A percentile compares a stretch with the other conserved stretches of the same genome.
Conservation (phyloP, 2,888 invertebrate genomes). For the Ypsolopha sequella region DNA sequence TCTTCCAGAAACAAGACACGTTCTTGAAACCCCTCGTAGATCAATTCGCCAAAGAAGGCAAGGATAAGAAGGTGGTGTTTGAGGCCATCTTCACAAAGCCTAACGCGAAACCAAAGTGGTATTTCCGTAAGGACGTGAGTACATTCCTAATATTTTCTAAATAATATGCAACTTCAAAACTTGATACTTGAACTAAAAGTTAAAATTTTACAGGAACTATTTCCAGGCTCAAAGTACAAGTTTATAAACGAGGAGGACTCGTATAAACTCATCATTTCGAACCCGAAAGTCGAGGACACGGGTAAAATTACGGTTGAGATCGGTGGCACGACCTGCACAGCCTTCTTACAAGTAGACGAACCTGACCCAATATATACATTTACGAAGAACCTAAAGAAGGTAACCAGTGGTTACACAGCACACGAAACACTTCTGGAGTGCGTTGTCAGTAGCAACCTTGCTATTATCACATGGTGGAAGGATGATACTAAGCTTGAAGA, state of each 20-base stretch:
- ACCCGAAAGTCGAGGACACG: conserved; percentile 95
- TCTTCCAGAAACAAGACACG: conserved; percentile 88
- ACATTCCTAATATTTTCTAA: conserved; percentile 4
- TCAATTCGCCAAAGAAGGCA: conserved; percentile 94
- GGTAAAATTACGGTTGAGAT: conserved; percentile 98
- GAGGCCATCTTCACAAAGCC: conserved; percentile 96
- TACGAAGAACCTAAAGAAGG: conserved; percentile 90
- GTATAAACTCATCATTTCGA: conserved; percentile 90
- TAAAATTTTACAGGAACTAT: conserved; percentile 81
- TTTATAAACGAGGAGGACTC: conserved; percentile 93
- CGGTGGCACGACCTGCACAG: conserved; percentile 88
- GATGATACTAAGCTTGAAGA: conserved; percentile 85
- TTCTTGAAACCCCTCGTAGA: conserved; percentile 96
- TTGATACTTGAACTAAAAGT: no score
- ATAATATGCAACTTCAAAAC: not conserved
- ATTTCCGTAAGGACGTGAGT: conserved; percentile 92
- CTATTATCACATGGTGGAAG: conserved; percentile 94
- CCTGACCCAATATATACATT: conserved; percentile 96
- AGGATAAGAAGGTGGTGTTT: conserved; percentile 94
- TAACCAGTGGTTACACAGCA: conserved; percentile 88
- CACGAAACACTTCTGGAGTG: conserved; percentile 95
- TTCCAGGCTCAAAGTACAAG: conserved; percentile 96
- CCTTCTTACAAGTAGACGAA: conserved; percentile 95
- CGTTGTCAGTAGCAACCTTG: conserved; percentile 92
- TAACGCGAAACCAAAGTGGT: conserved; percentile 95